These are phyloP conservation scores for Glyphotaelius pellucidus DNA, from an alignment of 2,888 invertebrate species.

Conservation along the genomic window DNA sequence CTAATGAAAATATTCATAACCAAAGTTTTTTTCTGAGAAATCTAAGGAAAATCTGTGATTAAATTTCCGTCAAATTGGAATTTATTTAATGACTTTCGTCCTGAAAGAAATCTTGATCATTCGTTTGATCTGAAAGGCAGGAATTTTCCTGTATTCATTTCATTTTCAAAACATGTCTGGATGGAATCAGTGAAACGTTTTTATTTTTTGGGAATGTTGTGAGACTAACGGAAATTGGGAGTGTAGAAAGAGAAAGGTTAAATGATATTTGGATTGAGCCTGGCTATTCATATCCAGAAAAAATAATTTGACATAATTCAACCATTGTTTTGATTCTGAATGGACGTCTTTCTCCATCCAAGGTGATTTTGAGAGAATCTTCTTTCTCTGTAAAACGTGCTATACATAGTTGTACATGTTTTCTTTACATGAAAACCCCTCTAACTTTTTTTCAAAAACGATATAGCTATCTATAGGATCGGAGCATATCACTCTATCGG, in stretches of 20 bases:
- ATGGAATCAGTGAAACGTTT: not conserved
- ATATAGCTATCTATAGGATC: too few relatives aligned
- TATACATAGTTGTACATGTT: too few relatives aligned
- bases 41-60: not conserved
- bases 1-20: not conserved
- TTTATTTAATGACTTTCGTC: not conserved
- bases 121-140: not conserved
- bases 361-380: not conserved
- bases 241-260: not conserved
- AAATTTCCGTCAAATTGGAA: not conserved
- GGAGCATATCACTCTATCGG: too few relatives aligned
- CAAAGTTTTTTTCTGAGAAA: not conserved
- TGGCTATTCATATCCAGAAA: not conserved
- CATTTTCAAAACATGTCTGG: not conserved
- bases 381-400: not conserved
- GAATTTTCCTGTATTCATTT: not conserved
- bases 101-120: too few relatives aligned
- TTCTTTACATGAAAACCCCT: not conserved
- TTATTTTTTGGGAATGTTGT: not conserved
- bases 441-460: too few relatives aligned
- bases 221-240: not conserved
- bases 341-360: not conserved
- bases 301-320: not conserved
- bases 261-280: not conserved
- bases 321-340: not conserved